Evolutionary conservation across 1,140 invertebrate species (phyloP), one percentile per base, ranked within the genome.

Genomic region (Gryllus bimaculatus): DNA sequence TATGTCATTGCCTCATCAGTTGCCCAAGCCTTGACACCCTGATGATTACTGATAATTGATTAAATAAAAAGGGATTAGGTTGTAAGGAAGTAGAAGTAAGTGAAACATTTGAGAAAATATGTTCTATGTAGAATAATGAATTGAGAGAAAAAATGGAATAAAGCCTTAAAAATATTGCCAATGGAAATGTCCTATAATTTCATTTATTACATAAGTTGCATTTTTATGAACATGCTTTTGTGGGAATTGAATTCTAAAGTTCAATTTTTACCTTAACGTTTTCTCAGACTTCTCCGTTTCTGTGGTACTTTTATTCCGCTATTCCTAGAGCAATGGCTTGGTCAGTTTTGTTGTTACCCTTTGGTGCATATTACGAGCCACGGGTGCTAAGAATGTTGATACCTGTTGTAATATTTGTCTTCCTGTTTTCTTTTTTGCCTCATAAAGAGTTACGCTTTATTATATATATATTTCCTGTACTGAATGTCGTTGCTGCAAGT

Each of bases 401-500:
- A 76, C 94, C 96, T 76, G 91, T 93, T 8, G 78, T 98, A 6
- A 84, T 90, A n/a, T 99, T 97, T 87, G 91, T 99, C 47, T 80
- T 94, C 18, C 82, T 98, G 7, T 99, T 96, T 85, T 99, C 98
- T 8, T 92, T 98, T 84, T 86, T 99, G 76, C 98, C 98, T 3
- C 98, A 99, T 84, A 99, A 99, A 85, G 98, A 99, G 87, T 89
- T 99, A 8, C 90, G 98, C 54, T 99, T 99, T 85, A 98, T 99
- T 80, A 95, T 99, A 78, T 99, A 99, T 84, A 91, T 95, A 0
- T 93, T 99, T 84, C 98, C 98, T 21, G 86, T 99, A 76, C 88
- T 99, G 49, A 99, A 99, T 88, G 90, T 96, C 78, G 89, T 93
- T n/a, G 94, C 92, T 12, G 97, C 98, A 10, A 90, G 90, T 78